Evolutionary conservation across 2,797 vertebrate species (phyloP).

Genomic region (Acanthiza pusilla): DNA sequence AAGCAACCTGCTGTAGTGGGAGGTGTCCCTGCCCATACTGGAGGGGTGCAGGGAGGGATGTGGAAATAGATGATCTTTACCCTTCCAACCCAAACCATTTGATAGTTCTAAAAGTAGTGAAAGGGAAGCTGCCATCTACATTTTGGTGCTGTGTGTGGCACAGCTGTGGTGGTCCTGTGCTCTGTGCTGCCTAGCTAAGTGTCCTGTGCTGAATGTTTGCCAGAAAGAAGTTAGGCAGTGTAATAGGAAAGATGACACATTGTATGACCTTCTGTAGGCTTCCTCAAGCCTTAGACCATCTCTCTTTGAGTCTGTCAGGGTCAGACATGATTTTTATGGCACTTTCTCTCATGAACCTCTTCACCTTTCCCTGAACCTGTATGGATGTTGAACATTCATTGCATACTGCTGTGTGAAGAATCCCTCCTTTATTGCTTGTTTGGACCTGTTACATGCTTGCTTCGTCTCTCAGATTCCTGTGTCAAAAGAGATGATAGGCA

Average conservation of each 20-base stretch:
- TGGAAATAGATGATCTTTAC: not conserved
- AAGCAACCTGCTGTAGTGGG: not conserved
- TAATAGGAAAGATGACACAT: not conserved
- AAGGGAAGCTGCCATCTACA: not conserved
- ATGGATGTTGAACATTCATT: not conserved
- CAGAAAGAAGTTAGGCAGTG: not conserved
- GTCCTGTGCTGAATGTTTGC: not conserved
- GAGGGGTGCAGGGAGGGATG: not conserved
- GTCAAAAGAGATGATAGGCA: not conserved
- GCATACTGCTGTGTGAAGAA: not conserved
- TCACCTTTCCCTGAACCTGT: not conserved
- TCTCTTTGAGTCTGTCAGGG: not conserved
- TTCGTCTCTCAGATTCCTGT: not conserved
- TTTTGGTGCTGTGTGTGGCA: not conserved
- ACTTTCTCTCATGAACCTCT: not conserved
- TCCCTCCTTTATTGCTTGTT: not conserved
- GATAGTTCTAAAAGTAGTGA: not conserved
- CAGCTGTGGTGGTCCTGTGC: not conserved
- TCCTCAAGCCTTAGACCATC: not conserved
- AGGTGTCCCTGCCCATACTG: not conserved
- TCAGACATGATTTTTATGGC: not conserved
- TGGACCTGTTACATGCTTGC: not conserved
- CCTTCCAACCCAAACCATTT: not conserved
- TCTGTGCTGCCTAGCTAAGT: not conserved
- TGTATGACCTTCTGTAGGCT: not conserved